These are phyloP conservation scores for Leuciscus idus DNA, from an alignment of 2,113 vertebrate species.

Conservation along the genomic window DNA sequence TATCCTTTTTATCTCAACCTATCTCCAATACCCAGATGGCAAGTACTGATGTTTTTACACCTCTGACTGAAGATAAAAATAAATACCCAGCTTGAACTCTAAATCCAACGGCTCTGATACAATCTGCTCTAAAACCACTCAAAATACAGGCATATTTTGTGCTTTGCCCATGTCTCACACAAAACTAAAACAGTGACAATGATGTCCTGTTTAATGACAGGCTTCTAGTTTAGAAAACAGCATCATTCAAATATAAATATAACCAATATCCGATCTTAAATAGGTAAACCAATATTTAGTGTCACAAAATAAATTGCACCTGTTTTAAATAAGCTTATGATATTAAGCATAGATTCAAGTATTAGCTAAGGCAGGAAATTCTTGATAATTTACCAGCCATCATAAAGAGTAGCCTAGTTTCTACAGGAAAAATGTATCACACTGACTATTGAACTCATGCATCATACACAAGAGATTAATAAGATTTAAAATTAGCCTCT, in stretches of 20 bases:
- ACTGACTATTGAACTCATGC: background rate
- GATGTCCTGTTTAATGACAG: background rate
- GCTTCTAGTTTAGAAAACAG: background rate
- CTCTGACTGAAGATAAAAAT: background rate
- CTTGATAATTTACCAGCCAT: conserved; percentile 1
- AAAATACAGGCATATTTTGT: conserved; percentile 3
- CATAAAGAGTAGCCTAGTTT: background rate
- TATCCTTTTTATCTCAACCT: background rate
- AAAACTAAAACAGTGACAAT: background rate
- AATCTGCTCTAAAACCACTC: conserved; percentile 7
- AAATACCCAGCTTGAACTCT: conserved; percentile 21
- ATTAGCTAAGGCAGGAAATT: background rate
- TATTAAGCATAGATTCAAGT: background rate
- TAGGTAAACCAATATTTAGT: background rate
- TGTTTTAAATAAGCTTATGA: background rate
- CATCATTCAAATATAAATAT: background rate
- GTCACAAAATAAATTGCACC: background rate
- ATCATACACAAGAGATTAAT: background rate
- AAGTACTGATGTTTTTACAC: conserved; percentile 21
- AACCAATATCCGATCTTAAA: background rate
- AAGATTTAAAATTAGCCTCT: no score
- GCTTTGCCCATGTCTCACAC: background rate
- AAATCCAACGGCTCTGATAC: conserved; percentile 6
- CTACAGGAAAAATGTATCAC: background rate
- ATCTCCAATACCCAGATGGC: conserved; percentile 26